Evolutionary conservation across 2,113 vertebrate genomes (phyloP).

Genomic region (Petrocephalus microphthalmus): DNA sequence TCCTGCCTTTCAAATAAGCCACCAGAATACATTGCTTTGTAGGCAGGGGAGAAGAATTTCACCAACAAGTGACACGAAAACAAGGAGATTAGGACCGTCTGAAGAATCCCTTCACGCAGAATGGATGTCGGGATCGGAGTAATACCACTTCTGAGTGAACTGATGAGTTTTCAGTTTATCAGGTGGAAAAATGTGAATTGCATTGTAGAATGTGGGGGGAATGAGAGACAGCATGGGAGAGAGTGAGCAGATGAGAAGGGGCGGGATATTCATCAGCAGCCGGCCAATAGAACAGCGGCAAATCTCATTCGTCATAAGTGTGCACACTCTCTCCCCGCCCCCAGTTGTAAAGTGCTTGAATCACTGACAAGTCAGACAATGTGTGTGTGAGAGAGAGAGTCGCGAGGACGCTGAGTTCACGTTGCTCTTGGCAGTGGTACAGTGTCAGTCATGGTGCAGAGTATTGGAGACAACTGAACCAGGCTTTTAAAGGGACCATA

Average conservation of each 20-base stretch:
- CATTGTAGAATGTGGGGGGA: neutral
- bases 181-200: neutral
- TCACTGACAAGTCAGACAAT: conserved; percentile 47
- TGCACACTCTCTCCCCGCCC: conserved; percentile 32
- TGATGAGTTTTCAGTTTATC: neutral
- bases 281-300: conserved; percentile 32
- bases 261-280: neutral
- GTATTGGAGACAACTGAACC: conserved; percentile 20
- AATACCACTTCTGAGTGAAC: neutral
- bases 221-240: neutral
- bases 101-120: neutral
- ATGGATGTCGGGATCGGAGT: neutral
- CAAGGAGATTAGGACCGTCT: neutral
- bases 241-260: neutral
- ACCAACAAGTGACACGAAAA: rapidly evolving
- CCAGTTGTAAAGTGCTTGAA: conserved; percentile 35
- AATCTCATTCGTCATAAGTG: conserved; percentile 22
- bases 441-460: conserved; percentile 13
- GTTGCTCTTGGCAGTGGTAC: neutral
- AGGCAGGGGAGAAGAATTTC: conserved; percentile 19
- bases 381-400: conserved; percentile 28
- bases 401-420: conserved; percentile 4
- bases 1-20: conserved; percentile 26
- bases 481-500: conserved; percentile 29
- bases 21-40: conserved; percentile 16